Percentiles rank a stretch among this genome's conserved stretches.
Evolutionary conservation across 2,113 vertebrate species (phyloP).

Genomic region (Sphyrna mokarran): DNA sequence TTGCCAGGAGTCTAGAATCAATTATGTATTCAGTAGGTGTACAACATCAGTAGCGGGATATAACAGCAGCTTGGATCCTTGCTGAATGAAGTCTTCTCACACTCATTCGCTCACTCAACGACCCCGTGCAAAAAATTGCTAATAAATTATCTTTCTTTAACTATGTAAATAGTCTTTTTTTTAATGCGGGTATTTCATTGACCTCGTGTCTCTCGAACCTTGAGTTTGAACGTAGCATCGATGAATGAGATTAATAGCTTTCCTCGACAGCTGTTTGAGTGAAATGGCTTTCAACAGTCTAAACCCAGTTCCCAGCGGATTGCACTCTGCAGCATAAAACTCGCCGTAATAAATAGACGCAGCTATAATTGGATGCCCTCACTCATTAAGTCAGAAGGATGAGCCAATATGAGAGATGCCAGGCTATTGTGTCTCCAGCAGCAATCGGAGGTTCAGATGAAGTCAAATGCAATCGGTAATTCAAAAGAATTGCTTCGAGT

Average conservation of each 20-base stretch:
- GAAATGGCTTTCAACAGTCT: not conserved
- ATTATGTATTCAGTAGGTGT: not conserved
- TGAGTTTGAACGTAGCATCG: not conserved
- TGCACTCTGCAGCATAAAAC: not conserved
- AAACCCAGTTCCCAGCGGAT: not conserved
- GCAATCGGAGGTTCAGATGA: not conserved
- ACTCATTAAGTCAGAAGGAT: not conserved
- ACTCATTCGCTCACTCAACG: not conserved
- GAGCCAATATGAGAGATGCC: not conserved
- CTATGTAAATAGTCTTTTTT: not conserved
- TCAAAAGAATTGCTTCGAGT: not conserved
- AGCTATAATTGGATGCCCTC: not conserved
- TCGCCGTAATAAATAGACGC: conserved; percentile 4
- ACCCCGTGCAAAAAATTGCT: not conserved
- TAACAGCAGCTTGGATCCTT: not conserved
- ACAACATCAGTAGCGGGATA: not conserved
- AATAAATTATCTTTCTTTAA: not conserved
- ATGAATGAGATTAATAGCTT: not conserved
- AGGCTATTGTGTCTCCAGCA: not conserved
- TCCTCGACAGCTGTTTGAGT: conserved; percentile 11
- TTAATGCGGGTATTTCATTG: not conserved
- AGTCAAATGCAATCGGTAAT: not conserved
- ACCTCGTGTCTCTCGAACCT: not conserved
- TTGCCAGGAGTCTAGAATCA: not conserved
- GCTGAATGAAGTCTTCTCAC: not conserved